Conservation (phyloP, 2,113 vertebrate genomes). For the Narcine bancroftii region DNA sequence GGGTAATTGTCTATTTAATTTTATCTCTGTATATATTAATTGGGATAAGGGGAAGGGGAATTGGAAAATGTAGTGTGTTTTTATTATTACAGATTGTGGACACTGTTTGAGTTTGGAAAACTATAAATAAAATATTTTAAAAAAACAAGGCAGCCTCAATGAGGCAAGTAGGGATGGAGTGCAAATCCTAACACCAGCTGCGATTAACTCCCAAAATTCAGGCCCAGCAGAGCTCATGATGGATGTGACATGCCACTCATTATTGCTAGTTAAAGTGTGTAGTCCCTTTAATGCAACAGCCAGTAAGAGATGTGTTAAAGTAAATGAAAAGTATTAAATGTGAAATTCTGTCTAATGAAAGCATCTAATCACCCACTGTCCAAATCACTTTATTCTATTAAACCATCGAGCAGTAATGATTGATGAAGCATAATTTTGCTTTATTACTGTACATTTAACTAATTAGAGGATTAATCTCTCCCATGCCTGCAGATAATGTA, state of each 20-base stretch:
- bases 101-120: no score
- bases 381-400: slow-evolving; percentile 18
- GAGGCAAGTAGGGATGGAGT: no score
- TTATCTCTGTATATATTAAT: no score
- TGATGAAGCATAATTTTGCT: slow-evolving; percentile 31
- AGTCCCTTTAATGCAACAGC: slow-evolving; percentile 1
- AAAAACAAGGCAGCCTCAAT: no score
- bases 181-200: not conserved
- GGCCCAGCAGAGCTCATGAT: no score
- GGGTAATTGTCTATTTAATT: no score
- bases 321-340: slow-evolving; percentile 18
- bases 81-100: no score
- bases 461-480: slow-evolving; percentile 29
- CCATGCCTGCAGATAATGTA: slow-evolving; percentile 23
- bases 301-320: not conserved
- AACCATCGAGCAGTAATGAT: slow-evolving; percentile 16
- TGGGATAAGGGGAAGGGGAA: no score
- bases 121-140: no score
- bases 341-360: slow-evolving; percentile 27
- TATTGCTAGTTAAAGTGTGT: not conserved
- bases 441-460: slow-evolving; percentile 25
- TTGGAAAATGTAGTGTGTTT: no score
- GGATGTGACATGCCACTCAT: no score
- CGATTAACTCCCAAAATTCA: not conserved
- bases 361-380: slow-evolving; percentile 8